Percentiles rank a stretch among this genome's conserved stretches.
Evolutionary conservation across 2,797 vertebrate genomes (phyloP).

Genomic region (Lagocephalus sceleratus): DNA sequence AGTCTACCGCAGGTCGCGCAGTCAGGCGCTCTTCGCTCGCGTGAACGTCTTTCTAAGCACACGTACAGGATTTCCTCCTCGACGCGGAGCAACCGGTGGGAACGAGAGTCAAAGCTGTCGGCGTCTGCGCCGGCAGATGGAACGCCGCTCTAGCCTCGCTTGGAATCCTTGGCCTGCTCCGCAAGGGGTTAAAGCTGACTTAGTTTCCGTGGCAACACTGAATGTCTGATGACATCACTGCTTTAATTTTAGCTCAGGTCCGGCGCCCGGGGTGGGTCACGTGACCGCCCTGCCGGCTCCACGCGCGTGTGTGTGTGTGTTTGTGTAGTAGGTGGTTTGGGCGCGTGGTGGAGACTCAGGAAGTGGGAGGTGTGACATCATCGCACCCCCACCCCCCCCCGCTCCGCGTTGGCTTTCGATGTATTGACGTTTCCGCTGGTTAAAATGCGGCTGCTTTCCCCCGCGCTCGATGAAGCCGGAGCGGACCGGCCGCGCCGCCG

Average conservation of each 20-base stretch:
- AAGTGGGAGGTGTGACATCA: constrained; percentile 73
- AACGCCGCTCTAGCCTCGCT: constrained; percentile 31
- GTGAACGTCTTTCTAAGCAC: constrained; percentile 30
- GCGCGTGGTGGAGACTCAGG: constrained; percentile 47
- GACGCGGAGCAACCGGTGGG: constrained; percentile 10
- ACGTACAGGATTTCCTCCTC: constrained; percentile 62
- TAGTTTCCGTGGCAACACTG: constrained; percentile 78
- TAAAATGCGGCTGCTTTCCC: not conserved
- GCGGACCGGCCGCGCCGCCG: too few species aligned
- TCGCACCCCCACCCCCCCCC: constrained; percentile 61
- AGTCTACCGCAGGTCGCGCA: constrained; percentile 37
- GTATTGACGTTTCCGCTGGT: constrained; percentile 54
- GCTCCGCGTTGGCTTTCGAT: constrained; percentile 44
- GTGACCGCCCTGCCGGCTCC: constrained; percentile 45
- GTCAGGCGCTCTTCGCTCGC: constrained; percentile 18
- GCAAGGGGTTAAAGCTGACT: constrained; percentile 76
- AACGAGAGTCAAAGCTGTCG: constrained; percentile 16
- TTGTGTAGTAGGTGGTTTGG: constrained; percentile 42
- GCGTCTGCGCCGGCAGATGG: constrained; percentile 31
- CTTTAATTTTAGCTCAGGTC: constrained; percentile 73
- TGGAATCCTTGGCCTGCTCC: constrained; percentile 59
- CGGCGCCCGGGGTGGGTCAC: constrained; percentile 58
- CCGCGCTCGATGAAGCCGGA: constrained; percentile 3
- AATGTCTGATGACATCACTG: constrained; percentile 75
- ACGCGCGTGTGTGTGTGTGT: constrained; percentile 18